Base-by-base conservation (phyloP, 2,797 vertebrate species). In the Lateolabrax maculatus region DNA sequence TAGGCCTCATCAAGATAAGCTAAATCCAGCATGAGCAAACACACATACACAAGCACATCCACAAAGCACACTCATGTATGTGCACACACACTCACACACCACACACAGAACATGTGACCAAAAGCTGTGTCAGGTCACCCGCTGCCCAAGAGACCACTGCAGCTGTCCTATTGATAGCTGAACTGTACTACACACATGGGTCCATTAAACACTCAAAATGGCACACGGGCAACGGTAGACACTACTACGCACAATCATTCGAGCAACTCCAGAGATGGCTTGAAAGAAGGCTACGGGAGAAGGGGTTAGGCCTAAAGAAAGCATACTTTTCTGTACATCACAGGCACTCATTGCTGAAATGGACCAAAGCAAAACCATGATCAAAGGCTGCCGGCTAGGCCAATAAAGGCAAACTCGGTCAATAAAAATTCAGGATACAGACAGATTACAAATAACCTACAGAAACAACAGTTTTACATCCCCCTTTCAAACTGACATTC, bases 81-180 rank as follows among this genome's bases (percentile, higher is more conserved):
- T 64, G 53, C 77, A 74, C 48, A 39, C 67, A 67, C 53, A 63
- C 55, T 46, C 71, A 77, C 62, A 51, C 44, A 73, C 27, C 68
- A 76, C 62, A 71, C 39, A 57, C 34, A 81, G 29, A 62, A 87
- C 92, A 93, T 80, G 89, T 92, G 90, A 94, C 87, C 75, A 86
- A 90, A 90, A 88, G 90, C 89, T 90, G 85, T 87, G 85, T 90
- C 85, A 74, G 90, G 89, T 93, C 94, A 91, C 79, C 86, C 79
- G 6, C 84, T 81, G 86, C 89, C 87, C 85, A 74, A 89, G 89
- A 89, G 89, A 93, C 90, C 82, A 80, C 74, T 89, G 92, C 95
- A 95, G 94, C 94, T 95, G 94, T 95, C 90, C 89, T 91, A 90
- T 87, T 91, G 91, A 92, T 90, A 92, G 89, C 89, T 74, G 82